A percentile compares a stretch with the other conserved stretches of the same genome.
Evolutionary conservation across 2,888 invertebrate species (phyloP).

Genomic region (Dolichopus griseipennis): DNA sequence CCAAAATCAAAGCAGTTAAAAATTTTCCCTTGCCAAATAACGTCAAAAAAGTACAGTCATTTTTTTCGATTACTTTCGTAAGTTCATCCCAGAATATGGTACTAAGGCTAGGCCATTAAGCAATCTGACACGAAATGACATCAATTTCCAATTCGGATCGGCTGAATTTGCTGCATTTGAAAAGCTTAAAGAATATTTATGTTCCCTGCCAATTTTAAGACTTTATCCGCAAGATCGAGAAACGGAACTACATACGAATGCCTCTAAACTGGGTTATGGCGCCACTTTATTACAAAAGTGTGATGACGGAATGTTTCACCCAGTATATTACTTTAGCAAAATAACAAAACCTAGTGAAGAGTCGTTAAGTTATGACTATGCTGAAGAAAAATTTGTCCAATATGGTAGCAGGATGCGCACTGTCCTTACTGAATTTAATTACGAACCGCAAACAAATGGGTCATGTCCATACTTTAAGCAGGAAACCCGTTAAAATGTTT

Average conservation of each 20-base stretch:
- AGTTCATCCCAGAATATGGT: constrained; percentile 17
- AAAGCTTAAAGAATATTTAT: neutral
- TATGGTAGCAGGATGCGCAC: too few species aligned
- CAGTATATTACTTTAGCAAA: constrained; percentile 8
- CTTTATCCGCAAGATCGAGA: constrained; percentile 12
- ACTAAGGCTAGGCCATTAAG: constrained; percentile 10
- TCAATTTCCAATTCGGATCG: constrained; percentile 13
- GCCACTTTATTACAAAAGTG: neutral
- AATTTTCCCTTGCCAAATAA: constrained; percentile 25
- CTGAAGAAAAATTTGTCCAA: too few species aligned
- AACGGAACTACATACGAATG: too few species aligned
- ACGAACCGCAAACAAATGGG: too few species aligned
- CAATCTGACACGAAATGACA: constrained; percentile 5
- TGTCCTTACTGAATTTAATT: too few species aligned
- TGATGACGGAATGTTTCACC: too few species aligned
- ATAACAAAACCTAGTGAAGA: constrained; percentile 21
- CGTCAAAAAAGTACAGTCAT: constrained; percentile 26
- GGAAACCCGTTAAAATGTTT: too few species aligned
- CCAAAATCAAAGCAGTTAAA: constrained; percentile 25
- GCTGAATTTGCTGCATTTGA: constrained; percentile 5
- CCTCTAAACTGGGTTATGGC: constrained; percentile 12
- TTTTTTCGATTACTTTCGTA: constrained; percentile 19
- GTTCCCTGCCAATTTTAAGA: constrained; percentile 9
- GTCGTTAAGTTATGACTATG: constrained; percentile 28
- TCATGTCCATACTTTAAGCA: neutral